Base-by-base conservation (phyloP, 2,888 invertebrate species). In the Phlogophora meticulosa region DNA sequence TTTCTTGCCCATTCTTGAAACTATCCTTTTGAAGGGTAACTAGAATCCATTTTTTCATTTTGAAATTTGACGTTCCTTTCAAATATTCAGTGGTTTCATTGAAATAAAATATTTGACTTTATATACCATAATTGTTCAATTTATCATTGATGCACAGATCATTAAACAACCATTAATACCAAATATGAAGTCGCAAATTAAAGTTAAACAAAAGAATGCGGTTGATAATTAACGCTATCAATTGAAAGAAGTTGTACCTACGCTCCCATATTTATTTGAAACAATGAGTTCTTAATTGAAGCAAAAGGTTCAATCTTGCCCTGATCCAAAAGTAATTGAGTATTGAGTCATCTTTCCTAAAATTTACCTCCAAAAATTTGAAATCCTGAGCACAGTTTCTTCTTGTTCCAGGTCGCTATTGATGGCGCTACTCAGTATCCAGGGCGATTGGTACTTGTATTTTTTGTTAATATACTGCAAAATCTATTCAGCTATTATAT, bases 361-460 rank as follows among this genome's bases (percentile, higher is more conserved):
- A 65, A 17, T 4, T 40, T 11, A 13, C 15, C 1, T 40, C 13
- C 3, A 60, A 49, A 69, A 45, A 20, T 22, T 9, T 43, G n/a
- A 20, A 20, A 15, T 7, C 1, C 13, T 69, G 24, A 73, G 7
- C 13, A 0, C 2, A 5, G 22, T 40, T 32, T 66, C 70, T 38
- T 75, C 70, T 91, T 91, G 90, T 94, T 94, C 20, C 93, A 95
- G 95, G 83, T 93, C 91, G 92, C 94, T 90, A 88, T 93, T 93
- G 91, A 94, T 93, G 95, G 94, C 93, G 91, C 90, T 93, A 85
- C 88, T 93, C 87, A 91, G 88, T 89, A 91, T 92, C 87, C 90
- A 86, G 84, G 89, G 92, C 87, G 90, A 94, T 87, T 92, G 92
- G 92, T 92, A 93, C 83, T 85, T 89, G 82, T 93, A 92, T 90